Evolutionary conservation across 2,888 invertebrate species (phyloP), one percentile per base, ranked within the genome.

Genomic region (Charanyca ferruginea): DNA sequence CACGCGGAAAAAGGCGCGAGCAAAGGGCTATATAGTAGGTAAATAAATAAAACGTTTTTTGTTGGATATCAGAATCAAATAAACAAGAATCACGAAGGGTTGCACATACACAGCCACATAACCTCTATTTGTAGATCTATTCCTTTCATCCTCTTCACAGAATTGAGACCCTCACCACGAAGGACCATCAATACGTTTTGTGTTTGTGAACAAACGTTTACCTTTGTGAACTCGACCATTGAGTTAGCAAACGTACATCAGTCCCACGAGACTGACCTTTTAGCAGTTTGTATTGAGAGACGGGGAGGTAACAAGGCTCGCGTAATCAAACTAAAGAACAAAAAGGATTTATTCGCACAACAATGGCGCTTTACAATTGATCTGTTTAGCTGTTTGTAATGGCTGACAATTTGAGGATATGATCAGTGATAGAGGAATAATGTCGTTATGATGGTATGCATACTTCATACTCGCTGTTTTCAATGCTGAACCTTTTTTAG

Each of bases 191-290:
- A 13, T 52, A 47, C 51, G 23, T 28, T 28, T 11, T 47, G 35
- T 66, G 28, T 52, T 67, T 53, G 47, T 61, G 13, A 53, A 47
- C 60, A 53, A 68, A 60, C 18, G 42, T 68, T 68, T 42, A 61
- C 47, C 38, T 38, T 41, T 18, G 38, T 41, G 28, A 68, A 48
- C 47, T 68, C 20, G 16, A 16, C 22, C 48, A 61, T 28, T 68
- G 61, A 68, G 25, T 20, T 38, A 48, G 23, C 61, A 51, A 51
- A 42, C 42, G 42, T 52, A 42, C 23, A 45, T 35, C 35, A 23
- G n/a, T 58, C 71, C 53, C 53, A 32, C 3, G 52, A 52, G 53
- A 64, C 13, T 48, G 42, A 23, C 53, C 64, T 32, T 38, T 70
- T 52, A 55, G 70, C 54, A 62, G 41, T 25, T 35, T 60, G 18